Conservation (phyloP, 1,140 invertebrate genomes). For the Thrips palmi region DNA sequence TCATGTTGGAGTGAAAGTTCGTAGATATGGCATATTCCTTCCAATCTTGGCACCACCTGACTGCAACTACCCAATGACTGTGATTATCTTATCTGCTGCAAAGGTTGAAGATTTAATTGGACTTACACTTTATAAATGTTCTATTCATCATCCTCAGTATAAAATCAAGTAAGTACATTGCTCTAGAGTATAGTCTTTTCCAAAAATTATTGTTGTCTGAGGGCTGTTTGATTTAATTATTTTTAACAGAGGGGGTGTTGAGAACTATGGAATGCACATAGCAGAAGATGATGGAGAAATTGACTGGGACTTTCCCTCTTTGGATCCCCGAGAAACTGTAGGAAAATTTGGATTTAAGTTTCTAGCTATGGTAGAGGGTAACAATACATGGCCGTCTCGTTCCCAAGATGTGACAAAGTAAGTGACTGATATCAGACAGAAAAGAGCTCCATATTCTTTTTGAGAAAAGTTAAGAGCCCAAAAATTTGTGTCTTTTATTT, state of each 20-base stretch:
- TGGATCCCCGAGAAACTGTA: constrained; percentile 72
- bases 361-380: constrained; percentile 66
- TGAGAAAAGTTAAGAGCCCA: too few relatives aligned
- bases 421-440: neutral
- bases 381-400: constrained; percentile 19
- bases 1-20: constrained; percentile 52
- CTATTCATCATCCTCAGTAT: constrained; percentile 26
- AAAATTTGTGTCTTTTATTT: neutral
- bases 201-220: too few relatives aligned
- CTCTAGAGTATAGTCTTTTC: too few relatives aligned
- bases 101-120: constrained; percentile 88
- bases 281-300: constrained; percentile 96
- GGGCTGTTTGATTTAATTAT: constrained; percentile 15
- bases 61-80: constrained; percentile 64
- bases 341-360: constrained; percentile 84
- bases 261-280: constrained; percentile 69
- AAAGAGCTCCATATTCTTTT: neutral
- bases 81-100: constrained; percentile 60
- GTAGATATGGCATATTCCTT: constrained; percentile 70
- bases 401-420: constrained; percentile 5
- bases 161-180: constrained; percentile 35
- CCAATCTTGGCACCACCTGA: constrained; percentile 65
- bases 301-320: constrained; percentile 77
- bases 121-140: constrained; percentile 67
- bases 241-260: constrained; percentile 25